Conservation (phyloP, 1,140 invertebrate species). For the Drosophila gunungcola region DNA sequence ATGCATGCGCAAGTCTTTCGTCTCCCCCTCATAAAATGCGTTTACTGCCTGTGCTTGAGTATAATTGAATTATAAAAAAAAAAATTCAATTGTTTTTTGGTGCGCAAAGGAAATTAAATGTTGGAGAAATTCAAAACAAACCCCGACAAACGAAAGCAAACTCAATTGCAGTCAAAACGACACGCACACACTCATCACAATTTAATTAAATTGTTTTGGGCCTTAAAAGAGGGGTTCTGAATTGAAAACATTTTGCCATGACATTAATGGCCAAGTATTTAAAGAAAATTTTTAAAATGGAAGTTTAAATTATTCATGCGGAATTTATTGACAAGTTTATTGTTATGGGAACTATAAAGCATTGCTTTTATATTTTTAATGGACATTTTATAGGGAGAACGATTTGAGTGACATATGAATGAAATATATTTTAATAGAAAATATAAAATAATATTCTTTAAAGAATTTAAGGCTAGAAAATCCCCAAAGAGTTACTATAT, state of each 20-base stretch:
- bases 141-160: conserved; percentile 26
- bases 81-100: conserved; percentile 63
- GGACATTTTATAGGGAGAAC: not conserved
- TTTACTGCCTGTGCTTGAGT: conserved; percentile 29
- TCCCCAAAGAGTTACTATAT: no score
- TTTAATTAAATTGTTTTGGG: conserved; percentile 68
- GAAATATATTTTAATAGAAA: not conserved
- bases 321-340: conserved; percentile 28
- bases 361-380: conserved; percentile 4
- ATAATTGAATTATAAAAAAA: conserved; percentile 78
- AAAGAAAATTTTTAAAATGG: conserved; percentile 19
- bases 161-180: conserved; percentile 27
- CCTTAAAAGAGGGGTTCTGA: conserved; percentile 25
- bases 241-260: conserved; percentile 13
- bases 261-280: conserved; percentile 10
- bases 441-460: no score
- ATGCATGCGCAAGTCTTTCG: conserved; percentile 27
- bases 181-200: conserved; percentile 44
- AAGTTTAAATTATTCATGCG: conserved; percentile 38
- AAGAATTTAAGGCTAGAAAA: no score
- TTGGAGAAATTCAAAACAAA: conserved; percentile 60
- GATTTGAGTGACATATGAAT: not conserved
- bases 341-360: conserved; percentile 13
- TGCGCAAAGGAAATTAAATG: conserved; percentile 43
- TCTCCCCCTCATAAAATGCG: conserved; percentile 2